These are phyloP conservation scores for Bombyx mandarina DNA, from an alignment of 1,140 invertebrate species.

Conservation along the genomic window DNA sequence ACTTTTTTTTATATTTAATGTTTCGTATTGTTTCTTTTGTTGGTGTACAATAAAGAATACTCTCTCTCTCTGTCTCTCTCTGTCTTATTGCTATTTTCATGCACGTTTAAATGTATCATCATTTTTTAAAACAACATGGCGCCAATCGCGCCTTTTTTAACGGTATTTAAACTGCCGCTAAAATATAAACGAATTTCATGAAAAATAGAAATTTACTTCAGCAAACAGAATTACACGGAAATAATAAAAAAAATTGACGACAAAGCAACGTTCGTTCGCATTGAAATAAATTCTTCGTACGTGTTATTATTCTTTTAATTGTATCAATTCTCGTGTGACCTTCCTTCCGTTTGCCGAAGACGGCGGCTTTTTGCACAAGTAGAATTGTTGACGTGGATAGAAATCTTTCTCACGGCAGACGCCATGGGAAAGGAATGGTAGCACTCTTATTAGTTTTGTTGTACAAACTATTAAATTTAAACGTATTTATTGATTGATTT, in stretches of 20 bases:
- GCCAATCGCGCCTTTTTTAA: too few relatives aligned
- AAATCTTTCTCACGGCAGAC: constrained; percentile 57
- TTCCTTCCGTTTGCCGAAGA: constrained; percentile 33
- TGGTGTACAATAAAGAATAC: too few relatives aligned
- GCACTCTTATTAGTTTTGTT: constrained; percentile 8
- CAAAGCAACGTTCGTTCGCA: not conserved
- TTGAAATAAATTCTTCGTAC: too few relatives aligned
- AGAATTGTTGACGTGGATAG: constrained; percentile 48
- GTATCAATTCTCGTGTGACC: constrained; percentile 49
- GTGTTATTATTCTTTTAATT: constrained; percentile 15
- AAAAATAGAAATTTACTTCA: not conserved
- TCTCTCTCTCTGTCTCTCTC: too few relatives aligned
- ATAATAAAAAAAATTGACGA: not conserved
- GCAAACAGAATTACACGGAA: not conserved
- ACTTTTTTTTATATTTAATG: too few relatives aligned
- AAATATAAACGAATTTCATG: not conserved
- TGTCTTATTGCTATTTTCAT: too few relatives aligned
- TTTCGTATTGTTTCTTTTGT: too few relatives aligned
- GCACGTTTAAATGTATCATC: too few relatives aligned
- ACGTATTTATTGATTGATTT: not conserved
- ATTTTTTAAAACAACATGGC: too few relatives aligned
- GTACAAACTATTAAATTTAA: not conserved
- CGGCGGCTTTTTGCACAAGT: constrained; percentile 48
- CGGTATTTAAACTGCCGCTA: not conserved
- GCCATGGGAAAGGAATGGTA: constrained; percentile 37